These are phyloP conservation scores for Cydia strobilella DNA, from an alignment of 1,140 invertebrate genomes.

Conservation along the genomic window DNA sequence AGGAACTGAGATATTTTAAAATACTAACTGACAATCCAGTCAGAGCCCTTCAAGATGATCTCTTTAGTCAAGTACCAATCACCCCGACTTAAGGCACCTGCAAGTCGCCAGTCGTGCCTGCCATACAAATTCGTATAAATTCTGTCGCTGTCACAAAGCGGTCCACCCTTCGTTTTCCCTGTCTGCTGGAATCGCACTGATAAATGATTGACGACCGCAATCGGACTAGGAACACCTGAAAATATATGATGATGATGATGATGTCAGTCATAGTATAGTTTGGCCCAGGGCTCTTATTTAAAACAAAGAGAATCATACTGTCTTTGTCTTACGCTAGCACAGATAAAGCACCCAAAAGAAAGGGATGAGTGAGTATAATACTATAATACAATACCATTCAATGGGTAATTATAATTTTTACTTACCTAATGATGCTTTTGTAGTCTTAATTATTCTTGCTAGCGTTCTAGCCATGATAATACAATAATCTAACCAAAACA, in stretches of 20 bases:
- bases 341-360: no score
- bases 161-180: constrained; percentile 83
- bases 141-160: constrained; percentile 95
- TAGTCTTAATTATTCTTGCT: neutral
- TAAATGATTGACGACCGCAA: constrained; percentile 62
- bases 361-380: no score
- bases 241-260: neutral
- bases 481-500: neutral
- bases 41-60: constrained; percentile 95
- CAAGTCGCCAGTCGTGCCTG: constrained; percentile 97
- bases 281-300: no score
- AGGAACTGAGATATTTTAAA: neutral
- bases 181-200: constrained; percentile 79
- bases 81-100: constrained; percentile 94
- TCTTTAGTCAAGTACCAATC: constrained; percentile 99
- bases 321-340: no score
- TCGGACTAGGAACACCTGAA: constrained; percentile 43
- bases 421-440: neutral
- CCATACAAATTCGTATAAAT: constrained; percentile 99
- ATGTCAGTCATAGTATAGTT: neutral
- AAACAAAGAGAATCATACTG: no score
- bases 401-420: neutral
- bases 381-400: no score
- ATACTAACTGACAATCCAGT: constrained; percentile 95
- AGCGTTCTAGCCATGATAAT: neutral